Evolutionary conservation across 2,797 vertebrate genomes (phyloP).

Genomic region (Aplochiton taeniatus): DNA sequence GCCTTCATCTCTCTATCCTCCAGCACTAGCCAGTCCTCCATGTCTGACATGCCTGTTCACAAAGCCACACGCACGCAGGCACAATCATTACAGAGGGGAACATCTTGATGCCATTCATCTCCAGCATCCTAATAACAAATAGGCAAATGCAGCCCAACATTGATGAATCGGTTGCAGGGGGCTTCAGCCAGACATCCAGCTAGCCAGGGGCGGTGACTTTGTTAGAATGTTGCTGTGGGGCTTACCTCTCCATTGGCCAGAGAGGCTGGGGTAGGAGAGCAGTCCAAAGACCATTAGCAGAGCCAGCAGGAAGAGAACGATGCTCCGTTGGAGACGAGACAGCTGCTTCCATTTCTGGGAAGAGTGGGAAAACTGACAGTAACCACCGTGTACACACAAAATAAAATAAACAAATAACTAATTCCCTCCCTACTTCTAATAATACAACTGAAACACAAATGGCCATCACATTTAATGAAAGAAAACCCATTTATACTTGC

Average conservation of each 20-base stretch:
- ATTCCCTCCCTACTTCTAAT: background rate
- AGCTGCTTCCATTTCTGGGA: conserved; percentile 96
- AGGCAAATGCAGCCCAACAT: background rate
- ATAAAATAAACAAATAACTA: background rate
- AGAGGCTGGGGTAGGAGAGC: conserved; percentile 77
- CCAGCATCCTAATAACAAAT: no score
- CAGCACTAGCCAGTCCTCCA: conserved; percentile 65
- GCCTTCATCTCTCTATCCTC: conserved; percentile 70
- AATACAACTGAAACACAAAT: background rate
- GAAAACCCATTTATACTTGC: conserved; percentile 14
- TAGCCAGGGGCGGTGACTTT: background rate
- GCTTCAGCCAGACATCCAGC: conserved; percentile 13
- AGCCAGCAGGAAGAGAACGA: conserved; percentile 84
- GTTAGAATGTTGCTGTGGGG: background rate
- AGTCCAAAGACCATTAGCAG: conserved; percentile 82
- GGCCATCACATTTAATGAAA: background rate
- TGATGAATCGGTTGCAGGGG: no score
- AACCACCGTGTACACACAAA: background rate
- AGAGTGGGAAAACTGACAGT: no score
- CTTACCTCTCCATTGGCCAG: conserved; percentile 83
- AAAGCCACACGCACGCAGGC: no score
- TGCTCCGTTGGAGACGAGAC: conserved; percentile 88
- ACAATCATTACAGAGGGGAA: background rate
- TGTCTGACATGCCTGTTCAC: conserved; percentile 66
- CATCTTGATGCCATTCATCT: no score